A percentile compares a stretch with the other conserved stretches of the same genome.
Evolutionary conservation across 1,140 invertebrate species (phyloP).

Genomic region (Drosophila serrata): DNA sequence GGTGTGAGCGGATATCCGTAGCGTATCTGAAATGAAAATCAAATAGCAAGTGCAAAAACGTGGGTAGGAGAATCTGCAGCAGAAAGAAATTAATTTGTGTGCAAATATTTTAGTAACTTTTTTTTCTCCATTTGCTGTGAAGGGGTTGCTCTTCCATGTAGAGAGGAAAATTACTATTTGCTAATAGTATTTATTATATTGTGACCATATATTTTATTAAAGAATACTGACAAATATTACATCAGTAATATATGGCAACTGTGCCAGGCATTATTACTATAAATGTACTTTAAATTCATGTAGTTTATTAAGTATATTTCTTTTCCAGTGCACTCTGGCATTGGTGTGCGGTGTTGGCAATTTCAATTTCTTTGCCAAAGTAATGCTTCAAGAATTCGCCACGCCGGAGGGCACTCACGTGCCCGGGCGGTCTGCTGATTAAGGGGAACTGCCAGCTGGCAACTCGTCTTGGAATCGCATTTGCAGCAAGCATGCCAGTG

Average conservation of each 20-base stretch:
- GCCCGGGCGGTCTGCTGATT: slow-evolving; percentile 50
- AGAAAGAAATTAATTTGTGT: slow-evolving; percentile 57
- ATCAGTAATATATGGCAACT: no score
- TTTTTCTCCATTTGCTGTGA: not conserved
- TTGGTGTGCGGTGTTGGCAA: slow-evolving; percentile 24
- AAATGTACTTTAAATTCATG: not conserved
- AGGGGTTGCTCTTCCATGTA: not conserved
- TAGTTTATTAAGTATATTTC: not conserved
- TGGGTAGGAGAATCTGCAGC: slow-evolving; percentile 9
- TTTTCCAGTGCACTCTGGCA: not conserved
- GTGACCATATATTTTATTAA: no score
- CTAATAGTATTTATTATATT: no score
- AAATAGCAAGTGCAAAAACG: slow-evolving; percentile 40
- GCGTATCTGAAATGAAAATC: slow-evolving; percentile 60
- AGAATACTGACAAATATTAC: not conserved
- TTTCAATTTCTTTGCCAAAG: slow-evolving; percentile 60
- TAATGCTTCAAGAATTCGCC: slow-evolving; percentile 61
- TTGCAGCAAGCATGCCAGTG: slow-evolving; percentile 25
- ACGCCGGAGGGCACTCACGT: slow-evolving; percentile 49
- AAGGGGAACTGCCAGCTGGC: slow-evolving; percentile 54
- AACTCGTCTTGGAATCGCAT: slow-evolving; percentile 50
- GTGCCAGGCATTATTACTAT: not conserved
- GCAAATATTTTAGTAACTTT: slow-evolving; percentile 53
- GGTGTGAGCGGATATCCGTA: slow-evolving; percentile 40
- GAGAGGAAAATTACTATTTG: not conserved